A percentile compares a stretch with the other conserved stretches of the same genome.
phyloP scores from a whole-genome alignment of 2,797 vertebrate genomes.

The Leptoclinus maculatus region DNA sequence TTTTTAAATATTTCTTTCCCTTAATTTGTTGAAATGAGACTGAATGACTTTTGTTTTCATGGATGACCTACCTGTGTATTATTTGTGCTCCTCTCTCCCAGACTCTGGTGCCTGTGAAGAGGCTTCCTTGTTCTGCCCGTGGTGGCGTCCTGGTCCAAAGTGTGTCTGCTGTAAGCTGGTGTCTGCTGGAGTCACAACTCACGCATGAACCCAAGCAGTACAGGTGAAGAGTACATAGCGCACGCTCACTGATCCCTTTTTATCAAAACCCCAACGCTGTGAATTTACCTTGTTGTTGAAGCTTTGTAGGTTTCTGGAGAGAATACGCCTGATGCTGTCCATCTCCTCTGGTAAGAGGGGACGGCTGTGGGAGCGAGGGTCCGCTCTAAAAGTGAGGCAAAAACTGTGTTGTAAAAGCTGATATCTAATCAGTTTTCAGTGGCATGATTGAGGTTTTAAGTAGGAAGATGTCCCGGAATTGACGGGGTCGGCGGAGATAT shows the following conservation, averaged over 20 bases:
- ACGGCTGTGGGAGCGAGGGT: constrained; percentile 56
- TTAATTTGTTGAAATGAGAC: not conserved
- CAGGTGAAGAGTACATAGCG: not conserved
- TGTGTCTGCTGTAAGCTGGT: constrained; percentile 87
- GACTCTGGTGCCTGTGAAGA: constrained; percentile 80
- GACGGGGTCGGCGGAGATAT: too few relatives aligned
- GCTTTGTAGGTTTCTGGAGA: constrained; percentile 86
- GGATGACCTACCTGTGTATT: constrained; percentile 57
- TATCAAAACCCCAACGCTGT: not conserved
- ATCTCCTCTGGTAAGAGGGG: constrained; percentile 75
- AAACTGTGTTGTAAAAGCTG: not conserved
- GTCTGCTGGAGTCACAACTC: constrained; percentile 72
- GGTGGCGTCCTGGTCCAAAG: constrained; percentile 78
- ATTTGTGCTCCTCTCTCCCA: constrained; percentile 66
- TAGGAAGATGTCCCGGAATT: not conserved
- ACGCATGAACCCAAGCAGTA: not conserved
- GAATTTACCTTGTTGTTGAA: constrained; percentile 84
- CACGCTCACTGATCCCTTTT: not conserved
- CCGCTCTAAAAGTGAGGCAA: constrained; percentile 48
- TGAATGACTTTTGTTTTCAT: not conserved
- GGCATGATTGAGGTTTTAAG: not conserved
- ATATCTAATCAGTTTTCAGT: not conserved
- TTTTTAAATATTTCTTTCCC: not conserved
- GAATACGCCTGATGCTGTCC: constrained; percentile 86
- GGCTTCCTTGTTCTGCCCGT: constrained; percentile 74